Evolutionary conservation across 2,113 vertebrate species (phyloP).

Genomic region (Megalops atlanticus): DNA sequence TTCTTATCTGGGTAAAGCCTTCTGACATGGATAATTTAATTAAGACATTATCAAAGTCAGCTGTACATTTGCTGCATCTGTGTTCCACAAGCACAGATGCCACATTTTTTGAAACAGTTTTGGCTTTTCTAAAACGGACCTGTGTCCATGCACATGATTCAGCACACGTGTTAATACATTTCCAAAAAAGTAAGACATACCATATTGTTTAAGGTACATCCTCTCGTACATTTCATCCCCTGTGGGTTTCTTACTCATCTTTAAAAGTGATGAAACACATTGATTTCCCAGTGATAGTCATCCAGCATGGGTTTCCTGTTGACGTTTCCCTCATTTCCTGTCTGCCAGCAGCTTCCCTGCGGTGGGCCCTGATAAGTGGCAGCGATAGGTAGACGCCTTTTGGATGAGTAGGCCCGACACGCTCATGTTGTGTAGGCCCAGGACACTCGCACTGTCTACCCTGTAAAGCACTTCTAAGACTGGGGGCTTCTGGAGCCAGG

Average conservation of each 20-base stretch:
- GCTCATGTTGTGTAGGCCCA: background rate
- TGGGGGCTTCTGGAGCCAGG: constrained; percentile 3
- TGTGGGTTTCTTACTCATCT: background rate
- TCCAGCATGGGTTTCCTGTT: constrained; percentile 13
- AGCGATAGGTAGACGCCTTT: constrained; percentile 44
- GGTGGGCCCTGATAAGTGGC: background rate
- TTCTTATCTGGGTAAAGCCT: too few relatives aligned
- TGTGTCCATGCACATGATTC: background rate
- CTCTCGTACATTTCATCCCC: background rate
- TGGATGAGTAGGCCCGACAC: constrained; percentile 31
- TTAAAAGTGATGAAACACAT: background rate
- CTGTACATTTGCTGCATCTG: too few relatives aligned
- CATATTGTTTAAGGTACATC: background rate
- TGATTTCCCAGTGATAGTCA: background rate
- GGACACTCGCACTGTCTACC: constrained; percentile 7
- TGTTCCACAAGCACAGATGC: too few relatives aligned
- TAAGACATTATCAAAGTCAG: too few relatives aligned
- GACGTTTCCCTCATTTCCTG: constrained; percentile 35
- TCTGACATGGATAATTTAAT: too few relatives aligned
- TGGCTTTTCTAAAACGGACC: too few relatives aligned
- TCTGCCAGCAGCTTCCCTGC: background rate
- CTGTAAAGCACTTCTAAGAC: background rate
- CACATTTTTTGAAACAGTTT: too few relatives aligned
- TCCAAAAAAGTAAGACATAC: background rate
- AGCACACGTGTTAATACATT: too few relatives aligned